Evolutionary conservation across 2,113 vertebrate genomes (phyloP), one percentile per base, ranked within the genome.

Genomic region (Podocnemis expansa): DNA sequence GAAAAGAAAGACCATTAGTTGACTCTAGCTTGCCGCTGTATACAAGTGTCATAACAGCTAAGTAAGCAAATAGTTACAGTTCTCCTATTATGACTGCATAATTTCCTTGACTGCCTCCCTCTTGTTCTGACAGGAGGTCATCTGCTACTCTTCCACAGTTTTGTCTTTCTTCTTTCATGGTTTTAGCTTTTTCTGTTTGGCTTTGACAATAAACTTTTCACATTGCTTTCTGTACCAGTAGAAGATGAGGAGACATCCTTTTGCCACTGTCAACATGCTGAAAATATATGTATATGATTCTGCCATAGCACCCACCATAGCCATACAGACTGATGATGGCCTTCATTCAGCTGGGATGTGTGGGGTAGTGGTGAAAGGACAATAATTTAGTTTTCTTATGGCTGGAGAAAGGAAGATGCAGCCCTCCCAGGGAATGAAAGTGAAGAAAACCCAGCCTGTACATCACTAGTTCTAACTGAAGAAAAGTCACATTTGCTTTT

Each of bases 171-270:
- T 2, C 47, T 82, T 34, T 31, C 12, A 12, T 38, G 14, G 75
- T n/a, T 24, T 3, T 51, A 52, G 16, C 80, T 73, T 83, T 60
- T 60, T 19, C 31, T 51, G 73, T 60, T 11, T 38, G 25, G 0
- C 27, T 73, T 34, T 73, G 51, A 73, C 54, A 41, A 14, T 85
- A 38, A 5, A 1, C 16, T 38, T 5, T n/a, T 82, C 47, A 38
- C 17, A 81, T 49, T 78, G 52, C 21, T 4, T 80, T 14, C 14
- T 47, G 1, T 12, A 41, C 3, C 70, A 85, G 3, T 38, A 82
- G 78, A 54, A 79, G 70, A 21, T 78, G 70, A 73, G 0, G 1
- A 22, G 45, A 12, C 27, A 9, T 24, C 2, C 0, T 34, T 51
- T 29, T 78, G 14, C 31, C 2, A 3, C 38, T 29, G 51, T 38